Evolutionary conservation across 2,113 vertebrate species (phyloP).

Genomic region (Brachypodius melanocephalos): DNA sequence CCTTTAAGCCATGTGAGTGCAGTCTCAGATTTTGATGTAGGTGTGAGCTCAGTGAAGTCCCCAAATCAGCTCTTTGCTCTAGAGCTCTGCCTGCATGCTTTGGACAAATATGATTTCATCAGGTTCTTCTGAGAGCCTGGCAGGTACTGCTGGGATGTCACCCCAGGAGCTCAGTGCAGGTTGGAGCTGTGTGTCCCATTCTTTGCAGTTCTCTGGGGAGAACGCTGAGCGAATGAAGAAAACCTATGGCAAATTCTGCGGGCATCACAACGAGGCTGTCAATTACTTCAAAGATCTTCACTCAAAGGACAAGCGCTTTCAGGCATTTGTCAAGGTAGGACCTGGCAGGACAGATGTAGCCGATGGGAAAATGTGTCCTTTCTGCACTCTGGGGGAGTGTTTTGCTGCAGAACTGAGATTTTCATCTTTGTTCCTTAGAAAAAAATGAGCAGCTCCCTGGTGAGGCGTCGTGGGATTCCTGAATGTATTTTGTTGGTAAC

Average conservation of each 20-base stretch:
- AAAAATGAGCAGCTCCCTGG: slow-evolving; percentile 93
- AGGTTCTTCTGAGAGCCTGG: not conserved
- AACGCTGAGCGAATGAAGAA: slow-evolving; percentile 88
- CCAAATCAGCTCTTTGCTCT: not conserved
- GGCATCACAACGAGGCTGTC: slow-evolving; percentile 93
- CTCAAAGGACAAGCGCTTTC: slow-evolving; percentile 92
- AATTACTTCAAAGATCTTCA: slow-evolving; percentile 92
- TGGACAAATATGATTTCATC: not conserved
- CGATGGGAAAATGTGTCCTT: rapidly evolving
- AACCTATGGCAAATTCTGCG: slow-evolving; percentile 91
- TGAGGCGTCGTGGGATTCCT: slow-evolving; percentile 90
- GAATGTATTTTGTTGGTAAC: slow-evolving; percentile 96
- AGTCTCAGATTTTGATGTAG: not conserved
- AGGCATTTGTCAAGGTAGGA: slow-evolving; percentile 91
- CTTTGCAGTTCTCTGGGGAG: slow-evolving; percentile 87
- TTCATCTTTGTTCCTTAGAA: slow-evolving; percentile 74
- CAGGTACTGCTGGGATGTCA: not conserved
- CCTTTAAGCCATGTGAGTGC: not conserved
- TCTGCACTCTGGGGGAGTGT: not conserved
- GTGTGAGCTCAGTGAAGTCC: not conserved
- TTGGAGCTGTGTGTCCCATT: not conserved
- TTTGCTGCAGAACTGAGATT: not conserved
- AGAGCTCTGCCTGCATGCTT: not conserved
- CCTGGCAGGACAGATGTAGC: not conserved
- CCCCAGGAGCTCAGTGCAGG: not conserved